Conservation (phyloP, 2,888 invertebrate genomes). For the Deroplatys truncata region DNA sequence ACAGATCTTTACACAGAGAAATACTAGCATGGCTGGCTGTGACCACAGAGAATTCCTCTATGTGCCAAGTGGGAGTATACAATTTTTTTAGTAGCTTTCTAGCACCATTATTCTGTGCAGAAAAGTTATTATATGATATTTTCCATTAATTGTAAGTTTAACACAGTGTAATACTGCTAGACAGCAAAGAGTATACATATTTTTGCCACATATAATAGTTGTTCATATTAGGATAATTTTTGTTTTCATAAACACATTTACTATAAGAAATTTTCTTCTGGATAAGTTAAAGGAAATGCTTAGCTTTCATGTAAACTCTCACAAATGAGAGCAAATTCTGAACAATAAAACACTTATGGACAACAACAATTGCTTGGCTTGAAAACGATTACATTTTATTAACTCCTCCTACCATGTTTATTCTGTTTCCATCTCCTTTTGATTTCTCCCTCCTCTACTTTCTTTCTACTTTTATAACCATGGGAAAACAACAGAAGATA, state of each 20-base stretch:
- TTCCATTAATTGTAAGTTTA: neutral
- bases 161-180: neutral
- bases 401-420: neutral
- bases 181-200: neutral
- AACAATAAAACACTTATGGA: neutral
- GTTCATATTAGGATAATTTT: neutral
- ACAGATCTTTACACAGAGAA: neutral
- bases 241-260: neutral
- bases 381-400: neutral
- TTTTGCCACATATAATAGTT: neutral
- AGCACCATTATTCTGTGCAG: too few relatives aligned
- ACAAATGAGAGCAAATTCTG: neutral
- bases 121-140: neutral
- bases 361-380: neutral
- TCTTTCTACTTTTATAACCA: neutral
- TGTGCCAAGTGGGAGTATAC: neutral
- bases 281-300: neutral
- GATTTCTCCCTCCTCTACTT: neutral
- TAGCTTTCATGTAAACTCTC: neutral
- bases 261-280: neutral
- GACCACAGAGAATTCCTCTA: neutral
- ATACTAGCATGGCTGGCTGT: neutral
- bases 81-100: too few relatives aligned
- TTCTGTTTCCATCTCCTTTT: neutral
- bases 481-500: neutral